A percentile compares a stretch with the other conserved stretches of the same genome.
These are phyloP conservation scores for Tokudaia tokunoshimensis DNA, from an alignment of 2,797 vertebrate species.

Conservation along the genomic window DNA sequence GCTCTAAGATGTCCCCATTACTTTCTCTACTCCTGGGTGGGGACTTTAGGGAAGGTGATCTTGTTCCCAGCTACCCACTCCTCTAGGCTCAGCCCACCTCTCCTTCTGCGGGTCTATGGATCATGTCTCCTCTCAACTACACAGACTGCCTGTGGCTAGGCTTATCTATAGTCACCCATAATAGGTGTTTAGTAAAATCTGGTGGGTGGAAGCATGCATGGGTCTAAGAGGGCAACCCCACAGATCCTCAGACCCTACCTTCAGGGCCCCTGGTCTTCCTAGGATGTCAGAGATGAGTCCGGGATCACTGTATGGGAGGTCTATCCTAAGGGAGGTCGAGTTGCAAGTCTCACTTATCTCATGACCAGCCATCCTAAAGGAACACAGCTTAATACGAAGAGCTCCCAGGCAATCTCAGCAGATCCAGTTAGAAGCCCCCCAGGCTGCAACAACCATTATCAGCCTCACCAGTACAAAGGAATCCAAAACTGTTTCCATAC, in stretches of 20 bases:
- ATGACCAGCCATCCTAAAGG: neutral
- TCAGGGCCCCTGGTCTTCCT: neutral
- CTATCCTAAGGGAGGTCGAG: neutral
- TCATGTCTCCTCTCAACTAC: neutral
- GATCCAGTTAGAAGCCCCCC: fast-evolving
- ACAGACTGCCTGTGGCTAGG: neutral
- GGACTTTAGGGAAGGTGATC: neutral
- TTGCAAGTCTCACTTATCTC: too few relatives aligned
- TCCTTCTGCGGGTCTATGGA: neutral
- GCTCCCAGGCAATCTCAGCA: fast-evolving
- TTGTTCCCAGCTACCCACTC: too few relatives aligned
- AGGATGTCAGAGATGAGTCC: neutral
- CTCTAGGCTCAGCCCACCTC: neutral
- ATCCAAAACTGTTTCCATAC: fast-evolving
- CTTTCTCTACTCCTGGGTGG: fast-evolving
- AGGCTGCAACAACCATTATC: fast-evolving
- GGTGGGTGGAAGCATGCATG: fast-evolving
- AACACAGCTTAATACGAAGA: too few relatives aligned
- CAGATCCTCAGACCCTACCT: neutral
- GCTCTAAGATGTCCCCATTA: neutral
- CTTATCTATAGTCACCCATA: neutral
- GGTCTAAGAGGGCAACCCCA: neutral
- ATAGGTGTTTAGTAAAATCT: neutral
- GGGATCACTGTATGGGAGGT: neutral
- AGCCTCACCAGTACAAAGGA: neutral